These are phyloP conservation scores for Drosophila mayaguana DNA, from an alignment of 2,888 invertebrate species.

Conservation along the genomic window DNA sequence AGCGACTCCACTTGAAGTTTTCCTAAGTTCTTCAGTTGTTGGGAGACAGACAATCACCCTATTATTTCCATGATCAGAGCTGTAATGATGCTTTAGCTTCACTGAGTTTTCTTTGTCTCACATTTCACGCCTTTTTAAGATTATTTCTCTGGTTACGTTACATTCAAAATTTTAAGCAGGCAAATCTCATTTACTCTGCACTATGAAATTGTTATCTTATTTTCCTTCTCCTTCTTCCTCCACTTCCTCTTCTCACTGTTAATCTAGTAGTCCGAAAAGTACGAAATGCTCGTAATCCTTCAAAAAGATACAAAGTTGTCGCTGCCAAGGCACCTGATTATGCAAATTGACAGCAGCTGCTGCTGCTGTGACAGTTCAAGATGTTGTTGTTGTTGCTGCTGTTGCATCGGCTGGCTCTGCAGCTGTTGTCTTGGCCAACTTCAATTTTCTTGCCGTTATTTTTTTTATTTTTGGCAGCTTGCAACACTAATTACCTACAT, in stretches of 20 bases:
- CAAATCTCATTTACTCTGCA: conserved; percentile 21
- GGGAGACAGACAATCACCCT: not conserved
- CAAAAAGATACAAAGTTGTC: conserved; percentile 46
- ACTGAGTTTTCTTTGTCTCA: not conserved
- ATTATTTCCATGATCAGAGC: not conserved
- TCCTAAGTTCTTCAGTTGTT: not conserved
- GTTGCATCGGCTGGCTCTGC: not conserved
- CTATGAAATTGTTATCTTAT: conserved; percentile 18
- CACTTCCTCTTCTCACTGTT: conserved; percentile 10
- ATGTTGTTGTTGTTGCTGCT: conserved; percentile 11
- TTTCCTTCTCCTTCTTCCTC: not conserved
- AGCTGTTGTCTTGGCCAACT: conserved; percentile 37
- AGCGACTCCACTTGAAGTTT: too few relatives aligned
- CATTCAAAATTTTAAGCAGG: conserved; percentile 3
- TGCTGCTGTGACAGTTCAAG: conserved; percentile 10
- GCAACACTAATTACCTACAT: conserved; percentile 73
- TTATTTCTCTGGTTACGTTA: not conserved
- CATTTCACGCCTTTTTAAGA: not conserved
- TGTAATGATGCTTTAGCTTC: not conserved
- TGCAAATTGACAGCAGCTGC: conserved; percentile 61
- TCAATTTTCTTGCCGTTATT: conserved; percentile 1
- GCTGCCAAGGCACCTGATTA: conserved; percentile 49
- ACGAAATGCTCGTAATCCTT: conserved; percentile 32
- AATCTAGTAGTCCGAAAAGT: conserved; percentile 23
- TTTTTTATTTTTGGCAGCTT: conserved; percentile 37